phyloP scores from a whole-genome alignment of 2,888 invertebrate genomes.

The Brachylomia viminalis region DNA sequence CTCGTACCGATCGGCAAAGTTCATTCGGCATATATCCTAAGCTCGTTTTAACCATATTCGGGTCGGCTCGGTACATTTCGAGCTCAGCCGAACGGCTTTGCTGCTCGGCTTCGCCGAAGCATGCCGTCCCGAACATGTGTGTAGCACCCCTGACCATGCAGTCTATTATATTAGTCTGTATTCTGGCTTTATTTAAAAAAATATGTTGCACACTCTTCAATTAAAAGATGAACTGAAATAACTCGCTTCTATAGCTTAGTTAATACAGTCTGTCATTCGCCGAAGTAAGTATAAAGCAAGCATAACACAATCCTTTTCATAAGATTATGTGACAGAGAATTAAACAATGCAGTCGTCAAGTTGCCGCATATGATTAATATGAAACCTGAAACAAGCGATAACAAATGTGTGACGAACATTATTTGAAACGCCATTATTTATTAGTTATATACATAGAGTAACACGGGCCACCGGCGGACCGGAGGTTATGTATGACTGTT shows the following conservation, averaged over 20 bases:
- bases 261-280: background rate
- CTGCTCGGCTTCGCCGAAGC: too few relatives aligned
- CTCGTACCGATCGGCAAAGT: too few relatives aligned
- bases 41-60: background rate
- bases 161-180: background rate
- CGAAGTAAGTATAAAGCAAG: background rate
- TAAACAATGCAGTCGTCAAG: constrained; percentile 38
- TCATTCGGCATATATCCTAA: background rate
- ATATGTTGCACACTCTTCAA: background rate
- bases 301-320: background rate
- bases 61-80: too few relatives aligned
- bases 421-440: constrained; percentile 19
- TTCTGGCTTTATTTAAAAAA: background rate
- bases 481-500: constrained; percentile 10
- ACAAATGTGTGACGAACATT: constrained; percentile 41
- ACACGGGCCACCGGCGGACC: too few relatives aligned
- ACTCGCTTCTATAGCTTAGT: background rate
- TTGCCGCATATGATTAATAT: constrained; percentile 28
- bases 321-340: constrained; percentile 5
- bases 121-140: too few relatives aligned
- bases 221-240: background rate
- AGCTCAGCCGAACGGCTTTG: background rate
- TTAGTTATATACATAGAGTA: too few relatives aligned
- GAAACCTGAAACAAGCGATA: constrained; percentile 52
- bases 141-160: too few relatives aligned